A percentile compares a stretch with the other conserved stretches of the same genome.
These are phyloP conservation scores for Crenichthys baileyi DNA, from an alignment of 2,797 vertebrate genomes.

Conservation along the genomic window DNA sequence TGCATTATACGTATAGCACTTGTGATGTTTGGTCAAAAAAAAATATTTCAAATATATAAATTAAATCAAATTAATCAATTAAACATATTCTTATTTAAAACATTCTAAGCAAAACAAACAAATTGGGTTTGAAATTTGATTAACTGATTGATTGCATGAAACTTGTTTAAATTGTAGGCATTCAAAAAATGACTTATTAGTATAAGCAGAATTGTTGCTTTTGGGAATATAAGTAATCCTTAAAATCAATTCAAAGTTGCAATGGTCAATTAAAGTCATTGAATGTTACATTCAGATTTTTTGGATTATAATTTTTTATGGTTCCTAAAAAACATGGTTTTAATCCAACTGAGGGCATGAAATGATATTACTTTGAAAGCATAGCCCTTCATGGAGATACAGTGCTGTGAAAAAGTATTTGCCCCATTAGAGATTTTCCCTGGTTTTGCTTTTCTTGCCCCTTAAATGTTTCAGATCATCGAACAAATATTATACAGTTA, in stretches of 20 bases:
- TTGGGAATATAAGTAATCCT: neutral
- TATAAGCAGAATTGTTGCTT: no score
- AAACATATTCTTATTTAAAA: neutral
- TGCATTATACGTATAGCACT: neutral
- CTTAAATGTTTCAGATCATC: neutral
- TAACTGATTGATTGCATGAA: neutral
- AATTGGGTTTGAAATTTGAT: neutral
- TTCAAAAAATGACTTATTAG: neutral
- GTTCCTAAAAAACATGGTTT: neutral
- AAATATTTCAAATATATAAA: neutral
- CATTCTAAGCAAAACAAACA: neutral
- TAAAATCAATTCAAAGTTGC: neutral
- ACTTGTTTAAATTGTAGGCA: neutral
- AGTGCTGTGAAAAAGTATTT: neutral
- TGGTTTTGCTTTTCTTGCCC: neutral
- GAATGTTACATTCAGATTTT: neutral
- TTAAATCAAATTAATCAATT: no score
- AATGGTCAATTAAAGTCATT: neutral
- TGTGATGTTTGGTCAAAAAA: neutral
- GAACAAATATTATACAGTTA: neutral
- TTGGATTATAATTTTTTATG: neutral
- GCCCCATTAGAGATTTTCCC: no score
- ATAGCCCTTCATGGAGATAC: neutral
- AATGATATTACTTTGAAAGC: neutral
- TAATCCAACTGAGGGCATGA: neutral